These are phyloP conservation scores for Dilophus febrilis DNA, from an alignment of 2,888 invertebrate genomes.

Conservation along the genomic window DNA sequence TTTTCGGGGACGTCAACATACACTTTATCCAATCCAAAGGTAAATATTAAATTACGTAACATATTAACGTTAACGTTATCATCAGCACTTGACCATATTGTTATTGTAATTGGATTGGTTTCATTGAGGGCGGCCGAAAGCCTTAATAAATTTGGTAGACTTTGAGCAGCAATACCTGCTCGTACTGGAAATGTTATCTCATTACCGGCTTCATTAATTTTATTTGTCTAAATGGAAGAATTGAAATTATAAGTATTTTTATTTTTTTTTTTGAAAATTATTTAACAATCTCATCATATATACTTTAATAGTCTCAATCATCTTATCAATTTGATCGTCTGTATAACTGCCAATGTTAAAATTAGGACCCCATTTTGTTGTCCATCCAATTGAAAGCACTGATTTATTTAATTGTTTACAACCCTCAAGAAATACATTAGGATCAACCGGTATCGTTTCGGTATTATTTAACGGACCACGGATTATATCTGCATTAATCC, in stretches of 20 bases:
- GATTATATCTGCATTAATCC: slow-evolving; percentile 75
- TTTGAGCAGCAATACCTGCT: slow-evolving; percentile 50
- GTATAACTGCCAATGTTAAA: slow-evolving; percentile 41
- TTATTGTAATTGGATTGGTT: slow-evolving; percentile 39
- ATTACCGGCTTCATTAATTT: slow-evolving; percentile 33
- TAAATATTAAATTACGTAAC: slow-evolving; percentile 46
- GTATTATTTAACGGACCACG: slow-evolving; percentile 50
- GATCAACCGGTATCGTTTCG: slow-evolving; percentile 40
- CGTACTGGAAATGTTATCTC: slow-evolving; percentile 66
- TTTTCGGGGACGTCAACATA: slow-evolving; percentile 63
- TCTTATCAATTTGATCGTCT: slow-evolving; percentile 43
- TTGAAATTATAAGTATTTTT: too few relatives aligned
- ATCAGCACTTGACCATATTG: slow-evolving; percentile 56
- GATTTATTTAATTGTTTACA: slow-evolving; percentile 41
- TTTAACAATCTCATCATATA: slow-evolving; percentile 16
- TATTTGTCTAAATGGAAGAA: slow-evolving; percentile 14
- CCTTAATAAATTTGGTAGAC: slow-evolving; percentile 39
- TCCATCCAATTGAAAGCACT: slow-evolving; percentile 73
- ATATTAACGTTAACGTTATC: slow-evolving; percentile 50
- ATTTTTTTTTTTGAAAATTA: too few relatives aligned
- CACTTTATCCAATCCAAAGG: slow-evolving; percentile 46
- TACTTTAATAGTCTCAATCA: slow-evolving; percentile 42
- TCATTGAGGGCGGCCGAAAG: slow-evolving; percentile 33
- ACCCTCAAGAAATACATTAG: slow-evolving; percentile 42
- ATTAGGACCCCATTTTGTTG: slow-evolving; percentile 44